Evolutionary conservation across 2,888 invertebrate species (phyloP).

Genomic region (Microplitis manilae): DNA sequence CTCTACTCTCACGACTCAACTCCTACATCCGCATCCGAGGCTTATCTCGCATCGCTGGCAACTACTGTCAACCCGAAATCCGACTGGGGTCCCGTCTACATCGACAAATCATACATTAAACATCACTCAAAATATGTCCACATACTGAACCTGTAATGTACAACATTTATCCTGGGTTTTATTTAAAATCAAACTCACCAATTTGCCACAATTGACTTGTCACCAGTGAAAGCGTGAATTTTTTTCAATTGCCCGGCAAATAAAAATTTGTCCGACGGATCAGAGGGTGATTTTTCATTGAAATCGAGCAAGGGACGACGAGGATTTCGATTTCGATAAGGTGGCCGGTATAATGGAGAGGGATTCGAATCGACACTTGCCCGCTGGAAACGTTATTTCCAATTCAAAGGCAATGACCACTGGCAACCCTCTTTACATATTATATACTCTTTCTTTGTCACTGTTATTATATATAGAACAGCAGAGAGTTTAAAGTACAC

Average conservation of each 20-base stretch:
- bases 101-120: constrained; percentile 5
- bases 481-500: constrained; percentile 6
- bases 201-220: constrained; percentile 16
- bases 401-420: constrained; percentile 69
- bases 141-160: not conserved
- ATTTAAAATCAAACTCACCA: too few relatives aligned
- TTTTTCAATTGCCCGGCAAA: constrained; percentile 18
- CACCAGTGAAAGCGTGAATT: not conserved
- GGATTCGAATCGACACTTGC: constrained; percentile 66
- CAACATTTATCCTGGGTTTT: not conserved
- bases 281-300: not conserved
- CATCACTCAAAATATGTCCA: not conserved
- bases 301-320: constrained; percentile 1
- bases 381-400: constrained; percentile 68
- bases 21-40: constrained; percentile 31
- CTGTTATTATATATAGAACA: constrained; percentile 36
- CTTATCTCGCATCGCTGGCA: constrained; percentile 33
- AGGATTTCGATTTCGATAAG: constrained; percentile 50
- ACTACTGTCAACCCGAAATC: constrained; percentile 6
- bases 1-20: constrained; percentile 32
- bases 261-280: constrained; percentile 18
- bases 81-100: constrained; percentile 9
- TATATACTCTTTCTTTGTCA: constrained; percentile 46
- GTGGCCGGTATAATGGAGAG: constrained; percentile 47
- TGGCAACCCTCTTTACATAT: constrained; percentile 44